Base-by-base conservation (phyloP, 2,797 vertebrate species). In the Emydoidea blandingii region DNA sequence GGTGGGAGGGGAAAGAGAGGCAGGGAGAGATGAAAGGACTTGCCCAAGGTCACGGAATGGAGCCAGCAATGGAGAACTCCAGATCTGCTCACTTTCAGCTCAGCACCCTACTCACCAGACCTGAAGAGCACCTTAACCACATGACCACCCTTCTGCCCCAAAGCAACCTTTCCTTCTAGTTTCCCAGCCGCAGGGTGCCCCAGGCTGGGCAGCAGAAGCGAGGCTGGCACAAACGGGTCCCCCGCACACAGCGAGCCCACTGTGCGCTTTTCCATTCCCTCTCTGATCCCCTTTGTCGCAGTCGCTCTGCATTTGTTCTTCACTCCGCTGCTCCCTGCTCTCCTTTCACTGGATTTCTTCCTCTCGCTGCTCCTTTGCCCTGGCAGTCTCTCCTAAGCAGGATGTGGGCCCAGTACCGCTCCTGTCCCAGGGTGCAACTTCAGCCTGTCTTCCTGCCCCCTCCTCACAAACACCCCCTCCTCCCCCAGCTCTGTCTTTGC, bases 161-260 rank as follows among this genome's bases (percentile, higher is more conserved):
- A 31, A 50, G 65, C 19, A 23, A 23, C n/a, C 8, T 21, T 41
- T 21, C n/a, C 65, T 23, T 11, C n/a, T 72, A 10, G 16, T 72
- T 72, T 23, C n/a, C 65, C 7, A 41, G 65, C 19, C 19, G 3
- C 10, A 23, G 65, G n/a, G 9, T 10, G 5, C 34, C 34, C 18
- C 16, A n/a, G 21, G 65, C 65, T 41, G 65, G 19, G 5, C 5
- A 72, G 3, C n/a, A 23, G n/a, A 72, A 41, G 18, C 10, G 4
- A 72, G 65, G n/a, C 65, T 68, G n/a, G n/a, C 34, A n/a, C 8
- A 10, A 37, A 10, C n/a, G 11, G n/a, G 8, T 16, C 15, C 16
- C 16, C 18, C 16, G 5, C 8, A 72, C 11, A 41, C 5, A 41
- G n/a, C 1, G 1, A 9, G 5, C 21, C n/a, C 65, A 21, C 65